phyloP scores from a whole-genome alignment of 2,113 vertebrate species.

The Rutilus rutilus region DNA sequence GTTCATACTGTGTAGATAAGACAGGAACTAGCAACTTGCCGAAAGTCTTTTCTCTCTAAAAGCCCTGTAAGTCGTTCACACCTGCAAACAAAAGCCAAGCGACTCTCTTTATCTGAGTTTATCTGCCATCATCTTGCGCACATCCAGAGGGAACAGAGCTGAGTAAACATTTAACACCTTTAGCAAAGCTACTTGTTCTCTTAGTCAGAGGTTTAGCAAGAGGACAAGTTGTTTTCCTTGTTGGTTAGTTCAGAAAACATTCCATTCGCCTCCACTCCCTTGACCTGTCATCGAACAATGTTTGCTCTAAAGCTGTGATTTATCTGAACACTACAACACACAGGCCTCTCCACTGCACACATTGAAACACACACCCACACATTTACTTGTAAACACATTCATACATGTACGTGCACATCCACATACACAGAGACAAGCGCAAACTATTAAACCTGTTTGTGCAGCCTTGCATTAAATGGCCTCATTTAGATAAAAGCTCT shows the following conservation, averaged over 20 bases:
- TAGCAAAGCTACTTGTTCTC: slow-evolving; percentile 19
- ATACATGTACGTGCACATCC: slow-evolving; percentile 23
- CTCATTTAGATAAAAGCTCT: slow-evolving; percentile 15
- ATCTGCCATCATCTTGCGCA: not conserved
- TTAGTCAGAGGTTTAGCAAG: slow-evolving; percentile 38
- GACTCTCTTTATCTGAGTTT: slow-evolving; percentile 15
- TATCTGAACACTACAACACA: slow-evolving; percentile 56
- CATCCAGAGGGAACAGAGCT: slow-evolving; percentile 23
- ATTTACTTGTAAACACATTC: slow-evolving; percentile 42
- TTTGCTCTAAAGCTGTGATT: slow-evolving; percentile 70
- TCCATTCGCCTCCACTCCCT: slow-evolving; percentile 45
- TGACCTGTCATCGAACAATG: slow-evolving; percentile 66
- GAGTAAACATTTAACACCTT: slow-evolving; percentile 46
- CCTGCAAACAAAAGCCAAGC: not conserved
- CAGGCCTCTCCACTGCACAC: slow-evolving; percentile 36
- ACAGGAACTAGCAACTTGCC: not conserved
- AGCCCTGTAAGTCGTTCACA: slow-evolving; percentile 25
- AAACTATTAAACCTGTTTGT: slow-evolving; percentile 35
- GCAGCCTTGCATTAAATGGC: slow-evolving; percentile 31
- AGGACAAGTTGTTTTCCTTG: slow-evolving; percentile 36
- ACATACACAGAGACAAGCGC: slow-evolving; percentile 9
- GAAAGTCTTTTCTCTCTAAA: slow-evolving; percentile 16
- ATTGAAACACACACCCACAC: slow-evolving; percentile 28
- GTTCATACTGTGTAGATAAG: not conserved
- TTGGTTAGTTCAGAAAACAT: slow-evolving; percentile 52